Conservation (phyloP, 2,888 invertebrate genomes). For the Galerucella calmariensis region DNA sequence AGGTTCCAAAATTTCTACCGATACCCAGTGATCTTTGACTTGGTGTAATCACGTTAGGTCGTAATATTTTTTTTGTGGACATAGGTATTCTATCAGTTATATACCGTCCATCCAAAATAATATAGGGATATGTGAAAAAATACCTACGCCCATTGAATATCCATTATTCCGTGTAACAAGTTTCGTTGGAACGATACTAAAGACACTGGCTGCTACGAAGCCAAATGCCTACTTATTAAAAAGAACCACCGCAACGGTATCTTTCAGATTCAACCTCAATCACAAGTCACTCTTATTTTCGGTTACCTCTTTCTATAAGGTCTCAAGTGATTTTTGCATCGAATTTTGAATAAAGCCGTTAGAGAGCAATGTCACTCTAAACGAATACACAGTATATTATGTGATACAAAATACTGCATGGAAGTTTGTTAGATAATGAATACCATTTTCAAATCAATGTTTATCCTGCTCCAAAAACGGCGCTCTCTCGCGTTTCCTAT, state of each 20-base stretch:
- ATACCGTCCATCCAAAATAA: too few species aligned
- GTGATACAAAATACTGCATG: neutral
- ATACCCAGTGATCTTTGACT: too few species aligned
- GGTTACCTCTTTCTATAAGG: too few species aligned
- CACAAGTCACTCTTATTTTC: too few species aligned
- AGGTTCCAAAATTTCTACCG: too few species aligned
- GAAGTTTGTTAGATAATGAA: neutral
- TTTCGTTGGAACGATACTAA: slow-evolving; percentile 2
- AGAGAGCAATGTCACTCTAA: too few species aligned
- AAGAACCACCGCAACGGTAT: neutral
- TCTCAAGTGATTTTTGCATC: too few species aligned
- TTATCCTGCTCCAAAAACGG: neutral
- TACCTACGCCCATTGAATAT: slow-evolving; percentile 17
- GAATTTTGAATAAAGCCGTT: too few species aligned
- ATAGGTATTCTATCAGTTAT: too few species aligned
- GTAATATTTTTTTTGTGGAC: too few species aligned
- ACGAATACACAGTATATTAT: neutral
- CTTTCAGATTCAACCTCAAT: slow-evolving; percentile 5
- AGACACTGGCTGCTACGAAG: slow-evolving; percentile 10
- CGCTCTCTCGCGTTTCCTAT: neutral
- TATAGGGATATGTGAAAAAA: slow-evolving; percentile 14
- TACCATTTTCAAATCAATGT: neutral
- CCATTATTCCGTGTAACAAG: slow-evolving; percentile 8
- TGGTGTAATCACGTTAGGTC: too few species aligned
- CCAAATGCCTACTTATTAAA: slow-evolving; percentile 7